Evolutionary conservation across 37 sponge, comb jelly and placozoan species (phyloP), one percentile per base, ranked within the genome.

Genomic region (Bolinopsis microptera): DNA sequence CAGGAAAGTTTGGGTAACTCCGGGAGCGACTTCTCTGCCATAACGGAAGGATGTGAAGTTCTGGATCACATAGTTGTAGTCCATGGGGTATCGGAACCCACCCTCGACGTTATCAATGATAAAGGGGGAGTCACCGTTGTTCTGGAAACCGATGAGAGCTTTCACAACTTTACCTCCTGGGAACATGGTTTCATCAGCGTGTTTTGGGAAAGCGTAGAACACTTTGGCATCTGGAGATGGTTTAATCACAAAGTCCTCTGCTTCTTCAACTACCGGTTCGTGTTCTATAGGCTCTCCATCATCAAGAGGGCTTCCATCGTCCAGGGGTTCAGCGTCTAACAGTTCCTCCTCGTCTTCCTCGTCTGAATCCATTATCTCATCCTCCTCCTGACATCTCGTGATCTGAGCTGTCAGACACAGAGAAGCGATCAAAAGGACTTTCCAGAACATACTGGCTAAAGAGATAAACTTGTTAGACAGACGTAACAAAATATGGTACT

Each of bases 31-130:
- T 36, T 80, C 82, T 22, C 82, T 28, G 36, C 38, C 38, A 36
- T 80, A 80, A 5, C 82, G 24, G 82, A 80, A 80, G 23, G 38
- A 36, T 13, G 82, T 95, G 86, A 96, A 97, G 95, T 97, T 97
- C 94, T 97, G 98, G 83, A 97, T 96, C 39, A 90, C 74, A 70
- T 96, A 97, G 92, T 92, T 94, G 96, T 94, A 97, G 86, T 97
- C 98, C 80, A 96, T 97, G 38, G 98, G 98, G 83, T 96, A 97
- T 35, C 82, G 32, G 94, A 93, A 80, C 1, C 77, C 33, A 21
- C 69, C 94, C 69, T 93, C 94, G 34, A 93, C 31, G 68, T 93
- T 80, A 21, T 93, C 94, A 2, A 93, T 32, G 41, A 93, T 77
- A 37, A 93, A 93, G 70, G 18, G 18, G 26, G 13, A 32, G 16